Percentiles rank a stretch among this genome's conserved stretches.
phyloP scores from a whole-genome alignment of 1,140 invertebrate genomes.

The Dendrolimus punctatus region DNA sequence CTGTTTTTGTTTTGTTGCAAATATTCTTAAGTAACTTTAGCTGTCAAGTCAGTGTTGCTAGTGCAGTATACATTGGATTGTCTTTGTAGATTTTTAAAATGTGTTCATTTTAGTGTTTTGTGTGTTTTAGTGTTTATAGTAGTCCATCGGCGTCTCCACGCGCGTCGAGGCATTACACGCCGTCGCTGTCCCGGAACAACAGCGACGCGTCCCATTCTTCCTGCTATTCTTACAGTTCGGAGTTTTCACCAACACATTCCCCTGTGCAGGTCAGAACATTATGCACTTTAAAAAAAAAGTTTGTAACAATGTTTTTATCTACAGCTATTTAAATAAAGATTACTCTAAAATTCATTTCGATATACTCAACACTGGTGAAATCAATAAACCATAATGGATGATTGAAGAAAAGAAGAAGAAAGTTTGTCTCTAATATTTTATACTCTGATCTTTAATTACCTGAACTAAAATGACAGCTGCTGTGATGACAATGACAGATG shows the following conservation, averaged over 20 bases:
- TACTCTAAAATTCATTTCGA: too few species aligned
- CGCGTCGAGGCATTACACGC: conserved; percentile 88
- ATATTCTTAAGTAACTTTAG: too few species aligned
- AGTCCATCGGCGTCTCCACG: conserved; percentile 90
- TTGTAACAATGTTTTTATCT: not conserved
- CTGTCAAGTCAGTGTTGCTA: not conserved
- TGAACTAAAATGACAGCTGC: too few species aligned
- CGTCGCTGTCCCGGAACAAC: conserved; percentile 89
- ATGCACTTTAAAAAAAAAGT: not conserved
- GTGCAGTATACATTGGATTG: not conserved
- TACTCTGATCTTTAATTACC: too few species aligned
- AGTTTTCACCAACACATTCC: conserved; percentile 88
- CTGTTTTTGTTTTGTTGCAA: too few species aligned
- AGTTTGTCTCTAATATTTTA: too few species aligned
- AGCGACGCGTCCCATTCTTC: conserved; percentile 90
- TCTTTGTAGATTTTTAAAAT: not conserved
- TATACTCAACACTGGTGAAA: too few species aligned
- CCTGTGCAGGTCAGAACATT: conserved; percentile 79
- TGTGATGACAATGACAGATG: too few species aligned
- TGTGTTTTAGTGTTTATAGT: conserved; percentile 74
- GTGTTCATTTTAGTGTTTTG: not conserved
- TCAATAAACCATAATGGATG: too few species aligned
- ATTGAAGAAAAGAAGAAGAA: too few species aligned
- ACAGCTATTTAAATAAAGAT: too few species aligned
- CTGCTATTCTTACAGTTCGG: conserved; percentile 84